Conservation (phyloP, 1,140 invertebrate species). For the Drosophila miranda region DNA sequence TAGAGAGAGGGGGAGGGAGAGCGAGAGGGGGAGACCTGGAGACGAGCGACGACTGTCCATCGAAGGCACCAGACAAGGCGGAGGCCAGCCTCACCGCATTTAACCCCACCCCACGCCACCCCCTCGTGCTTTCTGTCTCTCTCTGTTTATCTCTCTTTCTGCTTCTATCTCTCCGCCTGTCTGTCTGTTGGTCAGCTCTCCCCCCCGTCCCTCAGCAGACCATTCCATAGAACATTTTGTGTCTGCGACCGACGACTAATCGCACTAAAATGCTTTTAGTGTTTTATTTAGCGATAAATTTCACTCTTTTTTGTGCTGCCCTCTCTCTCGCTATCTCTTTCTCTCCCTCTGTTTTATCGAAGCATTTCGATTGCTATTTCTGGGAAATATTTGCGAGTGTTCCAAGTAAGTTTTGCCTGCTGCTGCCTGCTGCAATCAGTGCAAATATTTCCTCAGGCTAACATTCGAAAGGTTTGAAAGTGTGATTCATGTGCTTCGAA, state of each 20-base stretch:
- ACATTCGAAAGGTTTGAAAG: neutral
- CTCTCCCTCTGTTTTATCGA: slow-evolving; percentile 24
- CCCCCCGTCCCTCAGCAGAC: too few species aligned
- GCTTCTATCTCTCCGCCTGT: neutral
- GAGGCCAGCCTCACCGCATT: too few species aligned
- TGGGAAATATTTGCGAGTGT: slow-evolving; percentile 15
- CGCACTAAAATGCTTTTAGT: slow-evolving; percentile 66
- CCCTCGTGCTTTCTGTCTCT: too few species aligned
- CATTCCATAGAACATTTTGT: neutral
- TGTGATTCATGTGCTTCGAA: neutral
- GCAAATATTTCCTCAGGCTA: slow-evolving; percentile 34
- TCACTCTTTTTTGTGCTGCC: slow-evolving; percentile 16
- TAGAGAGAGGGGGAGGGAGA: neutral
- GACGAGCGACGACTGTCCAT: neutral
- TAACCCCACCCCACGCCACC: too few species aligned
- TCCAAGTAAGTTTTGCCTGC: slow-evolving; percentile 5
- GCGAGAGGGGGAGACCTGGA: neutral
- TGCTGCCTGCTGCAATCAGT: slow-evolving; percentile 19
- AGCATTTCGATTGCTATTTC: slow-evolving; percentile 23
- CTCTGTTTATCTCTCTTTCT: too few species aligned
- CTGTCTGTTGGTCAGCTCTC: slow-evolving; percentile 25
- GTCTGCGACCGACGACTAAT: slow-evolving; percentile 34
- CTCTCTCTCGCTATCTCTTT: neutral
- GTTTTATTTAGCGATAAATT: slow-evolving; percentile 53
- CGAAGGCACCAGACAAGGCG: too few species aligned